A percentile compares a stretch with the other conserved stretches of the same genome.
Conservation (phyloP, 1,140 invertebrate genomes). For the Eufriesea mexicana region DNA sequence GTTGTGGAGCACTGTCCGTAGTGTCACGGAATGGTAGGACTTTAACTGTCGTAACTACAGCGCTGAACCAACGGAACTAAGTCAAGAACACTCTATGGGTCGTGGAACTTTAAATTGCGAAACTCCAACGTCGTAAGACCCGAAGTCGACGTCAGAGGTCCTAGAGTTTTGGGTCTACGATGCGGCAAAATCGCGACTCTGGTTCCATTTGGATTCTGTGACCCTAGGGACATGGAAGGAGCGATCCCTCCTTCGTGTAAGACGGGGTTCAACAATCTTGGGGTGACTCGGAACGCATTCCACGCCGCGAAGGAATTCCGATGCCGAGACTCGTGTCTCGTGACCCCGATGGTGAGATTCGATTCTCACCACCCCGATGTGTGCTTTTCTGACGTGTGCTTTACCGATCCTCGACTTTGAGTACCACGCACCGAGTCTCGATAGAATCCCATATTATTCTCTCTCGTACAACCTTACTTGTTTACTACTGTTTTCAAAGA, state of each 20-base stretch:
- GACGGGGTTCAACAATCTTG: not conserved
- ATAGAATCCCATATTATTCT: too few relatives aligned
- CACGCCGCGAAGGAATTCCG: not conserved
- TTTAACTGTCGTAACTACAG: too few relatives aligned
- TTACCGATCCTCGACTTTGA: too few relatives aligned
- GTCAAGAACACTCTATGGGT: too few relatives aligned
- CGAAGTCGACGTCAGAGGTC: not conserved
- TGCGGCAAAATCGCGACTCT: not conserved
- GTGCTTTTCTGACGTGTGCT: too few relatives aligned
- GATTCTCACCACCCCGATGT: not conserved
- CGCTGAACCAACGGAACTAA: too few relatives aligned
- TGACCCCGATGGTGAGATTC: not conserved
- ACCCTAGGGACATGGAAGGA: not conserved
- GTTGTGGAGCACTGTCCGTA: too few relatives aligned
- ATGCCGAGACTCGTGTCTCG: not conserved
- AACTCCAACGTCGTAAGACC: not conserved
- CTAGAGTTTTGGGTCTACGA: not conserved
- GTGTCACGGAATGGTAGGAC: too few relatives aligned
- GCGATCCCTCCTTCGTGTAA: not conserved
- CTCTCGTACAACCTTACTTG: too few relatives aligned
- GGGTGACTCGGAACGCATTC: not conserved
- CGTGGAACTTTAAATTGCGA: too few relatives aligned
- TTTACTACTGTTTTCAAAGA: too few relatives aligned
- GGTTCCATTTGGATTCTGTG: not conserved
- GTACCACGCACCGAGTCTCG: too few relatives aligned